These are phyloP conservation scores for Thrips palmi DNA, from an alignment of 1,140 invertebrate genomes.

Conservation along the genomic window DNA sequence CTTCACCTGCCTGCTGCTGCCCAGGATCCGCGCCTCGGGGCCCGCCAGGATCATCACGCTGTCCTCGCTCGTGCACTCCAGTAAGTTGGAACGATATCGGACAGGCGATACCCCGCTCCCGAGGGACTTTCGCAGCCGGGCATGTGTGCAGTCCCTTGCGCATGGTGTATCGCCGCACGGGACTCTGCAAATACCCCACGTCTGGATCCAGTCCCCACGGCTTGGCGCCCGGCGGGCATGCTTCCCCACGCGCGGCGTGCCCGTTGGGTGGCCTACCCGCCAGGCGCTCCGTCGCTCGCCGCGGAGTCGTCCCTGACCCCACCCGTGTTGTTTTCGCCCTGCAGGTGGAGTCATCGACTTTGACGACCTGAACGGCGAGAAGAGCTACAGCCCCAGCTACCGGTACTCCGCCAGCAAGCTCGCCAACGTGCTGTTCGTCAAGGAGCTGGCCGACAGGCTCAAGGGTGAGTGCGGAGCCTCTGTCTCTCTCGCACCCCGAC, in stretches of 20 bases:
- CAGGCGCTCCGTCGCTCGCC: background rate
- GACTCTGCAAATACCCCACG: background rate
- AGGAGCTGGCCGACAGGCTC: slow-evolving; percentile 35
- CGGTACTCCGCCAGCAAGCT: slow-evolving; percentile 56
- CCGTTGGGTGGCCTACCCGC: background rate
- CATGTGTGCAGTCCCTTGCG: slow-evolving; percentile 4
- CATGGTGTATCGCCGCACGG: slow-evolving; percentile 9
- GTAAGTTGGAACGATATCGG: too few species aligned
- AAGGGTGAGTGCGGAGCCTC: slow-evolving; percentile 23
- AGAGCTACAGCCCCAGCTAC: slow-evolving; percentile 33
- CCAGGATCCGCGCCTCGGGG: slow-evolving; percentile 32
- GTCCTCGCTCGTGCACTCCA: slow-evolving; percentile 39
- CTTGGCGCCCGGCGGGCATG: too few species aligned
- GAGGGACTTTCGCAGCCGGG: background rate
- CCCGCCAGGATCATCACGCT: slow-evolving; percentile 48
- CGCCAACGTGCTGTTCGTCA: slow-evolving; percentile 53
- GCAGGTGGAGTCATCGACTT: slow-evolving; percentile 42
- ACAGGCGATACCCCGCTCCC: background rate
- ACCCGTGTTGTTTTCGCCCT: slow-evolving; percentile 11
- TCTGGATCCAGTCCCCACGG: slow-evolving; percentile 4
- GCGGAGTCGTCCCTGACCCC: slow-evolving; percentile 4
- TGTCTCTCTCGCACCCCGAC: background rate
- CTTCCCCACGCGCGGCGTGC: too few species aligned
- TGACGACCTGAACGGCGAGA: slow-evolving; percentile 45
- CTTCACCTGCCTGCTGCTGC: slow-evolving; percentile 57